Base-by-base conservation (phyloP, 2,888 invertebrate species). In the Drosophila atripex region DNA sequence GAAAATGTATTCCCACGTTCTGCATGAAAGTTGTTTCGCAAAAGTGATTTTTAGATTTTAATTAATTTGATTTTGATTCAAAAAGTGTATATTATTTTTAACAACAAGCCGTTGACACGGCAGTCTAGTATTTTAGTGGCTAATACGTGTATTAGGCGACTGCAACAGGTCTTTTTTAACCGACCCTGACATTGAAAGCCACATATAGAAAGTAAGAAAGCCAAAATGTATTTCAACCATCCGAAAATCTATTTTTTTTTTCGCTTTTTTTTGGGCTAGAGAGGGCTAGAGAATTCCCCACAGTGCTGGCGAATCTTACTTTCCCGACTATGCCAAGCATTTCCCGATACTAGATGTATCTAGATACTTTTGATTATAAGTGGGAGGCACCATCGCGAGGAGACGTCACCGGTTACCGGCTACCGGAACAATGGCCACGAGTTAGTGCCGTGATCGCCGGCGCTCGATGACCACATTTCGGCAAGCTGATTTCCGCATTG, bases 341-440 rank as follows among this genome's bases (percentile, higher is more conserved):
- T 68, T 38, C 30, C 25, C 54, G 39, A 47, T 21, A 18, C 28
- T 28, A 28, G 9, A 28, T 28, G 28, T 32, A 54, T 47, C 53
- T 64, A 53, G 39, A 64, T 45, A 41, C 54, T 47, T 11, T 16
- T 53, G 18, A 23, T 45, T 39, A 16, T 35, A 63, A 30, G 21
- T 28, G 28, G 28, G 28, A 9, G 28, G 9, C 28, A 28, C 9
- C 28, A 9, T 28, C 28, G 28, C n/a, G 38, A 8, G 46, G 38
- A 45, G 18, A 76, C 86, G 80, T 80, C 80, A 85, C 55, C 60
- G 41, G 35, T 82, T 70, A 65, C 63, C 60, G 41, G 35, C 78
- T 68, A 65, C 63, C 71, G 71, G 77, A 71, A 82, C 75, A 68
- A 68, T 70, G 66, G 54, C 69, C 80, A 80, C 86, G 86, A 64